phyloP scores from a whole-genome alignment of 1,140 invertebrate species.

The Ips typographus region DNA sequence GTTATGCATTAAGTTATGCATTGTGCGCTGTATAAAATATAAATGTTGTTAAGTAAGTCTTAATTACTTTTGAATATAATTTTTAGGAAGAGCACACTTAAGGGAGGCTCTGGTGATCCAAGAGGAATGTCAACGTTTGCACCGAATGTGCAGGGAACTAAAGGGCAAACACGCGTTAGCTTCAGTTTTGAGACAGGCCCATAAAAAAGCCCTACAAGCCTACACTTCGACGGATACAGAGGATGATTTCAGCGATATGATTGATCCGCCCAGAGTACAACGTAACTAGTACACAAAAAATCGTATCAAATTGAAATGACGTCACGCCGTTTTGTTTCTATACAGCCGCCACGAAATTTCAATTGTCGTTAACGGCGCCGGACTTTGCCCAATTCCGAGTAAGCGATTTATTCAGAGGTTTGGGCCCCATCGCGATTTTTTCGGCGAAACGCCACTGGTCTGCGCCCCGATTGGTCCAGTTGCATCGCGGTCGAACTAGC shows the following conservation, averaged over 20 bases:
- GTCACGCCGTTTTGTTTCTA: constrained; percentile 25
- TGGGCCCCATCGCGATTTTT: constrained; percentile 92
- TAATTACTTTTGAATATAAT: not conserved
- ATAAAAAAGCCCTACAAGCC: constrained; percentile 71
- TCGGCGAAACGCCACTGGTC: constrained; percentile 92
- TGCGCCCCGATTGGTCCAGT: constrained; percentile 75
- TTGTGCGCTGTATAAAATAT: not conserved
- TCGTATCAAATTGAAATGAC: not conserved
- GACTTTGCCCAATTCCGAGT: constrained; percentile 87
- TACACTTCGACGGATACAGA: constrained; percentile 74
- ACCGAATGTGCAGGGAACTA: constrained; percentile 86
- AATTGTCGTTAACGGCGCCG: constrained; percentile 81
- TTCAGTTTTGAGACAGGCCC: constrained; percentile 70
- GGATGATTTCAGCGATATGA: constrained; percentile 79
- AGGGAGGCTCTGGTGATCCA: constrained; percentile 79
- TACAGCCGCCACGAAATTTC: constrained; percentile 84
- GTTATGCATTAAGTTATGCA: too few relatives aligned
- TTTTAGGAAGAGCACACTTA: constrained; percentile 76
- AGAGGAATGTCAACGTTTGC: constrained; percentile 84
- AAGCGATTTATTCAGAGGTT: constrained; percentile 81
- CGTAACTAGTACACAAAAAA: constrained; percentile 43
- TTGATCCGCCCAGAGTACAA: constrained; percentile 73
- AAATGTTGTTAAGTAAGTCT: not conserved
- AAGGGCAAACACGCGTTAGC: constrained; percentile 77
- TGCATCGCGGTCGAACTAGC: constrained; percentile 61